phyloP scores from a whole-genome alignment of 2,888 invertebrate species.

The Tinea trinotella region DNA sequence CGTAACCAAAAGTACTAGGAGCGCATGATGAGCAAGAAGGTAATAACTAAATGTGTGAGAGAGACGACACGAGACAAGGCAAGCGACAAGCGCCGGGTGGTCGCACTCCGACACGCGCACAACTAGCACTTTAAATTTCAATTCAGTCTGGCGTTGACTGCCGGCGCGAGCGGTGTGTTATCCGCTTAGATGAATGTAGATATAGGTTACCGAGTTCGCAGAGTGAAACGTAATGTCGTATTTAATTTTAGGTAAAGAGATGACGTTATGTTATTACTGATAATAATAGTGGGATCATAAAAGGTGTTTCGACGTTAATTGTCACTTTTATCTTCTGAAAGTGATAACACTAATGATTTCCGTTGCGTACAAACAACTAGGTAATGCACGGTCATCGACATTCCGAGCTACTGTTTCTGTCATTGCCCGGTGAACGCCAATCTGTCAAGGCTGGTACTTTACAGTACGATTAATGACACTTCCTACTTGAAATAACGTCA shows the following conservation, averaged over 20 bases:
- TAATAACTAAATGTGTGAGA: constrained; percentile 19
- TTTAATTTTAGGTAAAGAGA: not conserved
- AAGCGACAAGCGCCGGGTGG: constrained; percentile 13
- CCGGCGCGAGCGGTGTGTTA: not conserved
- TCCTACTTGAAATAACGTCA: not conserved
- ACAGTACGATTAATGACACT: not conserved
- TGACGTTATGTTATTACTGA: not conserved
- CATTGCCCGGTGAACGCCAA: not conserved
- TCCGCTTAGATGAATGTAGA: not conserved
- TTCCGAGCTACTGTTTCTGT: constrained; percentile 11
- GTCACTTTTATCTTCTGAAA: not conserved
- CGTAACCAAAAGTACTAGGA: constrained; percentile 64
- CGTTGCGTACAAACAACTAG: constrained; percentile 2
- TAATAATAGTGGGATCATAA: not conserved
- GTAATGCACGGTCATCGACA: constrained; percentile 52
- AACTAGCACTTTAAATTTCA: not conserved
- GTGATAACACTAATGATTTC: constrained; percentile 10
- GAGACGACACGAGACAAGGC: constrained; percentile 1
- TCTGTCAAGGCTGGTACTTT: not conserved
- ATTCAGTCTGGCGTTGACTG: constrained; percentile 8
- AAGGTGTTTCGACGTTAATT: not conserved
- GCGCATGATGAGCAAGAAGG: constrained; percentile 42
- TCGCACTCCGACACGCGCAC: constrained; percentile 6
- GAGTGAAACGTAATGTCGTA: too few relatives aligned
- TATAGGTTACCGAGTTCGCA: not conserved